A percentile compares a stretch with the other conserved stretches of the same genome.
Conservation (phyloP, 2,888 invertebrate species). For the Lithophane ornitopus region DNA sequence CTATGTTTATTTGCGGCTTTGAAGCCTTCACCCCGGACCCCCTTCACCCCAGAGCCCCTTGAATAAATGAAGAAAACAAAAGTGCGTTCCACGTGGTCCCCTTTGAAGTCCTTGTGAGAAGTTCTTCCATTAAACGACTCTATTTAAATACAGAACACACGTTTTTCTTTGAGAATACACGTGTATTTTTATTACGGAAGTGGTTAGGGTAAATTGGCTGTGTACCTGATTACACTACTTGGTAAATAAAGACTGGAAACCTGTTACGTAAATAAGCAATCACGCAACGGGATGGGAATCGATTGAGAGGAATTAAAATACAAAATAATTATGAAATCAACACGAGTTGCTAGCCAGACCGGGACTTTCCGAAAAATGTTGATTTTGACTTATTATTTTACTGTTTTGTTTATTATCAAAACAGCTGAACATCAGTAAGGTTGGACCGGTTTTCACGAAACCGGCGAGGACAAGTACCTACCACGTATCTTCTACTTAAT, state of each 20-base stretch:
- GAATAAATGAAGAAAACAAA: constrained; percentile 75
- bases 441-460: not conserved
- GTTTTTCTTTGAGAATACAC: constrained; percentile 33
- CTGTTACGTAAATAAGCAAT: not conserved
- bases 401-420: not conserved
- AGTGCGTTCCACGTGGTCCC: constrained; percentile 61
- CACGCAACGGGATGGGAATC: not conserved
- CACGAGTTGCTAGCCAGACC: not conserved
- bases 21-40: constrained; percentile 52
- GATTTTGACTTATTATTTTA: no score
- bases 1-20: constrained; percentile 64
- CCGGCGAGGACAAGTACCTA: no score
- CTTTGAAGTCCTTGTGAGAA: constrained; percentile 68
- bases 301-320: not conserved
- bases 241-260: not conserved
- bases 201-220: not conserved
- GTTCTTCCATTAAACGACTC: constrained; percentile 60
- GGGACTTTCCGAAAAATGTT: not conserved
- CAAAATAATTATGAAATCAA: not conserved
- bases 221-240: not conserved
- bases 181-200: not conserved
- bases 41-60: constrained; percentile 62
- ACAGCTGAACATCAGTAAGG: not conserved
- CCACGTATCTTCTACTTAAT: no score
- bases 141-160: constrained; percentile 65